Evolutionary conservation across 2,797 vertebrate species (phyloP).

Genomic region (Morelia viridis): DNA sequence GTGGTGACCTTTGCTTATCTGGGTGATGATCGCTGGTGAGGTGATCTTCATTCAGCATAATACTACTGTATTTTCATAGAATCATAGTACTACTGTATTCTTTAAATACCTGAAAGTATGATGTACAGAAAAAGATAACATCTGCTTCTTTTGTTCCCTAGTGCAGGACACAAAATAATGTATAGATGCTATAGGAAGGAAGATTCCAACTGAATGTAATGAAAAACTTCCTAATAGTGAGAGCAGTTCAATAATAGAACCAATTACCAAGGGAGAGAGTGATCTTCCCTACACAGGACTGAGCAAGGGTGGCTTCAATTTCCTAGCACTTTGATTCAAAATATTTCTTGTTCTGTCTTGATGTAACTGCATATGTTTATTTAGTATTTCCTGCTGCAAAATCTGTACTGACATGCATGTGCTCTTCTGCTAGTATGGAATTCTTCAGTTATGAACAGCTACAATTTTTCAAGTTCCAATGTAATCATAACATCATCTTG

Average conservation of each 20-base stretch:
- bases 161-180: neutral
- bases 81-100: no score
- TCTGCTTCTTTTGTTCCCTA: neutral
- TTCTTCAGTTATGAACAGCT: neutral
- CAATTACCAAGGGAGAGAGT: neutral
- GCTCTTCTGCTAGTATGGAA: neutral
- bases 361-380: neutral
- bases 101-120: neutral
- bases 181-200: neutral
- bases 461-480: neutral
- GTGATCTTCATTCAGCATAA: no score
- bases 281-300: neutral
- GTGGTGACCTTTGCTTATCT: no score
- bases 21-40: no score
- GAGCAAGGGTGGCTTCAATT: neutral
- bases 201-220: neutral
- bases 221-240: neutral
- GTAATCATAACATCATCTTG: neutral
- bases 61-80: no score
- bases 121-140: neutral
- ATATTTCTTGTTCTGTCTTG: neutral
- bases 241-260: neutral
- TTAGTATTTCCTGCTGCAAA: neutral
- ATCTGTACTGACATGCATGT: neutral
- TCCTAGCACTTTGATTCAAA: neutral